Conservation (phyloP, 2,888 invertebrate species). For the Choreutis nemorana region DNA sequence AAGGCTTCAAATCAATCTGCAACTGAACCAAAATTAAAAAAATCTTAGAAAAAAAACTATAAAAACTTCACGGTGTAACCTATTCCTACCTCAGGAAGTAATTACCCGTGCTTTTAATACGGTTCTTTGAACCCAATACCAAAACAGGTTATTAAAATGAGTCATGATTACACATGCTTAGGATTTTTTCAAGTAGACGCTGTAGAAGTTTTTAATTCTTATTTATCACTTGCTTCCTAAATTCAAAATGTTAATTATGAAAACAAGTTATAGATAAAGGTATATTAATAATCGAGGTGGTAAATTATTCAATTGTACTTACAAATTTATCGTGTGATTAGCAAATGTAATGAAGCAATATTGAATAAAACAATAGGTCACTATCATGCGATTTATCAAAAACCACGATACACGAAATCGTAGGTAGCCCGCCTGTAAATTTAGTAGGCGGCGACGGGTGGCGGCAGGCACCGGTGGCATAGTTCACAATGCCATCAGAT, state of each 20-base stretch:
- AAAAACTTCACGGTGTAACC: conserved; percentile 21
- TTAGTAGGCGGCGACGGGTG: conserved; percentile 36
- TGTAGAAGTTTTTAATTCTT: too few relatives aligned
- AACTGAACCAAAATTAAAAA: conserved; percentile 29
- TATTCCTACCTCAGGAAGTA: conserved; percentile 28
- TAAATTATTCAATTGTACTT: too few relatives aligned
- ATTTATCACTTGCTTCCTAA: too few relatives aligned
- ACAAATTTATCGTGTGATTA: too few relatives aligned
- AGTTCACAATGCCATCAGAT: conserved; percentile 44
- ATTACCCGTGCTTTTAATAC: conserved; percentile 24
- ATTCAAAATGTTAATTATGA: neutral
- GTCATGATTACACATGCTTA: too few relatives aligned
- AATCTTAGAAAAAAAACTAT: too few relatives aligned
- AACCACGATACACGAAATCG: conserved; percentile 2
- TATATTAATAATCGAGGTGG: neutral
- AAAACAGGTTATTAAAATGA: too few relatives aligned
- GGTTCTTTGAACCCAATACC: conserved; percentile 31
- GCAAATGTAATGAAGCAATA: too few relatives aligned
- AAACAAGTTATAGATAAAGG: neutral
- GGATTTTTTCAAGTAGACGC: too few relatives aligned
- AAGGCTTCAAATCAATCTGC: conserved; percentile 22
- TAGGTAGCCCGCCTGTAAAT: conserved; percentile 19
- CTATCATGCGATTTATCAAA: too few relatives aligned
- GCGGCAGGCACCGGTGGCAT: conserved; percentile 40
- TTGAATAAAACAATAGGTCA: too few relatives aligned